Percentiles rank a stretch among this genome's conserved stretches.
Conservation (phyloP, 1,140 invertebrate genomes). For the Drosophila saltans region DNA sequence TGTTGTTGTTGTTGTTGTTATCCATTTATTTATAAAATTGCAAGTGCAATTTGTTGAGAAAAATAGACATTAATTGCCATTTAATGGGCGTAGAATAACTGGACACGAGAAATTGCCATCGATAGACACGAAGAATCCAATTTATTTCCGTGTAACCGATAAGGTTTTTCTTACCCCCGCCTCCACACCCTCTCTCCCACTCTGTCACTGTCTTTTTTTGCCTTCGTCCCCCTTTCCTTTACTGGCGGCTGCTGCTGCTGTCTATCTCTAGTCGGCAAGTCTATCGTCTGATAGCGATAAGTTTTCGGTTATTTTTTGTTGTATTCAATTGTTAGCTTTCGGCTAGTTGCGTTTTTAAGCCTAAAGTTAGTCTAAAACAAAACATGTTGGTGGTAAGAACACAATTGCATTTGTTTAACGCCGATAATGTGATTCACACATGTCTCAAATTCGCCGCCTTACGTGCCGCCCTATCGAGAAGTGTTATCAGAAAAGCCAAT, state of each 20-base stretch:
- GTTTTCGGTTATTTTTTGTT: slow-evolving; percentile 15
- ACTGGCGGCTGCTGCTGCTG: background rate
- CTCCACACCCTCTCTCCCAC: background rate
- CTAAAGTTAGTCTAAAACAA: slow-evolving; percentile 48
- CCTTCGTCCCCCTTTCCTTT: background rate
- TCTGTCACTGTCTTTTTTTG: too few species aligned
- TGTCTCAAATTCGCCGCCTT: background rate
- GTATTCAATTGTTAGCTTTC: slow-evolving; percentile 33
- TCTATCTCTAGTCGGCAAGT: background rate
- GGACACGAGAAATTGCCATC: background rate
- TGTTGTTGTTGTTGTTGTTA: slow-evolving; percentile 4
- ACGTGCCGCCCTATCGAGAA: slow-evolving; percentile 8
- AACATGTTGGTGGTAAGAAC: slow-evolving; percentile 71
- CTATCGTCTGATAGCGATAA: slow-evolving; percentile 53
- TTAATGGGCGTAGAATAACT: background rate
- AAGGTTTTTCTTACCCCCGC: background rate
- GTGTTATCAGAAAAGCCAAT: slow-evolving; percentile 52
- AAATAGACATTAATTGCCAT: slow-evolving; percentile 8
- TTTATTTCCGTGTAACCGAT: slow-evolving; percentile 5
- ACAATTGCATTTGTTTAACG: slow-evolving; percentile 3
- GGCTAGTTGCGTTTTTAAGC: slow-evolving; percentile 10
- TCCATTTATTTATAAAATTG: slow-evolving; percentile 1
- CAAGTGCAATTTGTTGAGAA: background rate
- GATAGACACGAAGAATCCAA: slow-evolving; percentile 11
- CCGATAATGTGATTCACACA: slow-evolving; percentile 40